Evolutionary conservation across 1,140 invertebrate species (phyloP).

Genomic region (Achatina immaculata): DNA sequence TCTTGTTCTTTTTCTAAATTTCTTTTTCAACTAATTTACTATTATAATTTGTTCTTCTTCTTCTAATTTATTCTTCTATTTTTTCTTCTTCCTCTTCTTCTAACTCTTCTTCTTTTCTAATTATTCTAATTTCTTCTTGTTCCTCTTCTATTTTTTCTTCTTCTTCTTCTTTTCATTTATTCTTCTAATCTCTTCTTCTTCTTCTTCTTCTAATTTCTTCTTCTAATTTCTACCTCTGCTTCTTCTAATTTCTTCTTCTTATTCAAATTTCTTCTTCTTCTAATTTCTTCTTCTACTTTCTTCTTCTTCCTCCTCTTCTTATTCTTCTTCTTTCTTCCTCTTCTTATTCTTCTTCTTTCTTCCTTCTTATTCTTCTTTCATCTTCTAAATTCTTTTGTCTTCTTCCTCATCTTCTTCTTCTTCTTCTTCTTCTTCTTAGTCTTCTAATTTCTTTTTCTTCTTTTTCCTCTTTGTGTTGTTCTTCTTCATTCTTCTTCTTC

Average conservation of each 20-base stretch:
- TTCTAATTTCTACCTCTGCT: neutral
- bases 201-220: neutral
- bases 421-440: no score
- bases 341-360: no score
- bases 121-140: neutral
- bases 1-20: neutral
- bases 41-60: neutral
- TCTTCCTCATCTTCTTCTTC: no score
- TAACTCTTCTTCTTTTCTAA: neutral
- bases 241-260: neutral
- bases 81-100: neutral
- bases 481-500: no score
- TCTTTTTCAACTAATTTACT: neutral
- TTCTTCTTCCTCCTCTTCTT: neutral
- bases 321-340: no score
- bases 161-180: neutral
- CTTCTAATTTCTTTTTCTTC: no score
- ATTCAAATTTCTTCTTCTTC: neutral
- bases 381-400: no score
- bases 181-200: neutral
- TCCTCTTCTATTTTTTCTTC: neutral
- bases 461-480: no score
- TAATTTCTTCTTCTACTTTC: neutral
- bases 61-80: neutral
- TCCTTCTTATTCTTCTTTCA: no score